These are phyloP conservation scores for Caenorhabditis latens DNA, from an alignment of 1,140 invertebrate genomes.

Conservation along the genomic window DNA sequence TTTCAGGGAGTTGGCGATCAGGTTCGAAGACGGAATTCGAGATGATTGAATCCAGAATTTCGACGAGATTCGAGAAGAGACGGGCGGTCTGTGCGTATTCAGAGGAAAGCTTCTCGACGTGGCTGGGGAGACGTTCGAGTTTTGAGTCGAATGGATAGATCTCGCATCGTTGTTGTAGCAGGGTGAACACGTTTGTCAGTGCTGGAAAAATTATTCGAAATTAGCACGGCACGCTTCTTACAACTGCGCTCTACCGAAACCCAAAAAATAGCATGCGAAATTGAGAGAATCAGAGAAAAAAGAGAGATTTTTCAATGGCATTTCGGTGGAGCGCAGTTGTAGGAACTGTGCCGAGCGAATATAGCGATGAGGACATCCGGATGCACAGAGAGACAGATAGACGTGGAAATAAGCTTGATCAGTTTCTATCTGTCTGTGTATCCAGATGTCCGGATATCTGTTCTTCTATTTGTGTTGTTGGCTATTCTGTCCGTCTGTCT, in stretches of 20 bases:
- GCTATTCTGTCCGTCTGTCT: too few species aligned
- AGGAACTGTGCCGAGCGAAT: too few species aligned
- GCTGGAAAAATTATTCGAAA: background rate
- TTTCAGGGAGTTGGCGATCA: background rate
- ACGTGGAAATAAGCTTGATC: too few species aligned
- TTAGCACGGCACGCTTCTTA: too few species aligned
- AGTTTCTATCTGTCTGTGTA: too few species aligned
- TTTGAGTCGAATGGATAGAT: slow-evolving; percentile 35
- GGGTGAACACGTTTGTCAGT: background rate
- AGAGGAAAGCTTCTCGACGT: slow-evolving; percentile 15
- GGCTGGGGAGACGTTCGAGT: background rate
- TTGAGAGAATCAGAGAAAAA: too few species aligned
- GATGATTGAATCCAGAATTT: background rate
- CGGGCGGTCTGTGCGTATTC: slow-evolving; percentile 43
- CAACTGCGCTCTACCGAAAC: background rate
- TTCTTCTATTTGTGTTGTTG: too few species aligned
- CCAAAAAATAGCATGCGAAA: background rate
- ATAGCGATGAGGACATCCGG: too few species aligned
- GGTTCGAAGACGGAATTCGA: background rate
- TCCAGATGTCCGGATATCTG: too few species aligned
- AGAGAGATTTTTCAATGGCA: too few species aligned
- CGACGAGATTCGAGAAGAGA: background rate
- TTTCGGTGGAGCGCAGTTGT: background rate
- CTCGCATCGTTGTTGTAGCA: slow-evolving; percentile 22
- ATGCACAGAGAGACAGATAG: too few species aligned